Conservation (phyloP, 2,797 vertebrate genomes). For the Geotrypetes seraphini region DNA sequence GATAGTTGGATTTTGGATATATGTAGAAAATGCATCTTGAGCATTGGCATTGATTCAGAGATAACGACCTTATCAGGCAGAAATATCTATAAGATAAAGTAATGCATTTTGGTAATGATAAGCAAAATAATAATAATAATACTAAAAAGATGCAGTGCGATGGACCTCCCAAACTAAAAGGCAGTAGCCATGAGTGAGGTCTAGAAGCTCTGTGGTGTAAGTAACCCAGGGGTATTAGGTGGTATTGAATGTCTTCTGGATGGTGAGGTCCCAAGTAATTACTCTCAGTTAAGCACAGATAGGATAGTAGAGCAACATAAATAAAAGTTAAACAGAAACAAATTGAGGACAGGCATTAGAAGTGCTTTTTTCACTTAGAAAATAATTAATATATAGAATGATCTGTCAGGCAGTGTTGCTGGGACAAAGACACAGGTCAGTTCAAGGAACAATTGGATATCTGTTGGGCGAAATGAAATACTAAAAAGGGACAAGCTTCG, state of each 20-base stretch:
- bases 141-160: neutral
- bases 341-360: slow-evolving; percentile 6
- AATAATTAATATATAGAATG: slow-evolving; percentile 18
- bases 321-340: slow-evolving; percentile 14
- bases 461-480: slow-evolving; percentile 13
- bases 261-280: neutral
- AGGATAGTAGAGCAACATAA: neutral
- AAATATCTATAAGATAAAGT: neutral
- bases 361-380: slow-evolving; percentile 14
- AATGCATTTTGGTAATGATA: neutral
- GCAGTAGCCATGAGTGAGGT: neutral
- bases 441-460: slow-evolving; percentile 14
- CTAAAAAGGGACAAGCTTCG: slow-evolving; percentile 2
- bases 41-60: neutral
- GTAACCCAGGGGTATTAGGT: neutral
- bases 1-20: no score
- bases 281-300: slow-evolving; percentile 4
- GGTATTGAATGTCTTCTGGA: neutral
- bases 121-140: slow-evolving; percentile 4
- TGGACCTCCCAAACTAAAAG: neutral
- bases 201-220: neutral
- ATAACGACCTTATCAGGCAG: neutral
- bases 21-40: neutral
- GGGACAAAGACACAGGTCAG: slow-evolving; percentile 3
- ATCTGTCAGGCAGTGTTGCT: neutral